These are phyloP conservation scores for Podilymbus podiceps DNA, from an alignment of 2,113 vertebrate species.

Conservation along the genomic window DNA sequence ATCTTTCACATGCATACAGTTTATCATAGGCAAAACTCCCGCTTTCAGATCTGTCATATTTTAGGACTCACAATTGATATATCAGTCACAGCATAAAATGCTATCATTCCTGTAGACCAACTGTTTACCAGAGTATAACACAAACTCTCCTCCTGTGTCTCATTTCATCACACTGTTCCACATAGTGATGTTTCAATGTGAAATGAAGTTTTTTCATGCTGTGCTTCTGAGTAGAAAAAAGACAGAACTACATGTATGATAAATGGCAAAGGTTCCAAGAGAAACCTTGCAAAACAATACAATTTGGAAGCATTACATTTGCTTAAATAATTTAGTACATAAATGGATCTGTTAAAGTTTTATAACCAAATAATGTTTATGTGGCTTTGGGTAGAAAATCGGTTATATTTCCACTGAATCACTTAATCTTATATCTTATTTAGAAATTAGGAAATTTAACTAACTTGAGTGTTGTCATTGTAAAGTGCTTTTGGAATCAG, in stretches of 20 bases:
- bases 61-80: conserved; percentile 84
- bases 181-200: conserved; percentile 86
- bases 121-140: conserved; percentile 85
- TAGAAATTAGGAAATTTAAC: conserved; percentile 61
- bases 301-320: conserved; percentile 82
- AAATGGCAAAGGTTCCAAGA: conserved; percentile 79
- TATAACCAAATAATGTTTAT: conserved; percentile 83
- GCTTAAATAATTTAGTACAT: conserved; percentile 88
- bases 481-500: conserved; percentile 35
- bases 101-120: conserved; percentile 82
- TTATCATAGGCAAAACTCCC: conserved; percentile 77
- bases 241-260: conserved; percentile 81
- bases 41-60: conserved; percentile 81
- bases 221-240: conserved; percentile 87
- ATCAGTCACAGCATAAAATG: conserved; percentile 87
- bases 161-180: conserved; percentile 88
- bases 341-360: conserved; percentile 86
- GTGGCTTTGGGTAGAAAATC: conserved; percentile 48
- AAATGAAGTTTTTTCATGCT: conserved; percentile 92
- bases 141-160: conserved; percentile 84
- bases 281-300: conserved; percentile 82
- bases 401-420: conserved; percentile 45
- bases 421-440: conserved; percentile 58
- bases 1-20: conserved; percentile 77
- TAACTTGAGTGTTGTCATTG: not conserved